Evolutionary conservation across 2,113 vertebrate genomes (phyloP).

Genomic region (Psittacara wagleri): DNA sequence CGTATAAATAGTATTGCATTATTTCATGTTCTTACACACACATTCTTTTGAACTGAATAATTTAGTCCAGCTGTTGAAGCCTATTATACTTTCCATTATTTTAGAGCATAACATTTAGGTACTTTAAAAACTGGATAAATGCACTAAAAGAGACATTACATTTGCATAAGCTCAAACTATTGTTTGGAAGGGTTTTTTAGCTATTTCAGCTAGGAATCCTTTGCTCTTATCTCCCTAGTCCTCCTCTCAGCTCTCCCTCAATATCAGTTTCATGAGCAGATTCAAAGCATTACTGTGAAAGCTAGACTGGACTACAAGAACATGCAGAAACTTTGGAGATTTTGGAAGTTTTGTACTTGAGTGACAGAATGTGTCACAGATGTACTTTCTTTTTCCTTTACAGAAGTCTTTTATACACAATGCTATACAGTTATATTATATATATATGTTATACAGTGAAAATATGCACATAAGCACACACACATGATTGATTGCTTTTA

Average conservation of each 20-base stretch:
- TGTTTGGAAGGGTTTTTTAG: neutral
- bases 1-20: neutral
- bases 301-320: neutral
- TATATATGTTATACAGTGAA: neutral
- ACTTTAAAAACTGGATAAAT: neutral
- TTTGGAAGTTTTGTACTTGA: neutral
- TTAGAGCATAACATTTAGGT: neutral
- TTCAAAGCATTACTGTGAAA: conserved; percentile 22
- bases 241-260: neutral
- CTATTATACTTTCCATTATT: neutral
- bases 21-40: neutral
- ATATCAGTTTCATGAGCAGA: neutral
- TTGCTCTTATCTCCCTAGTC: neutral
- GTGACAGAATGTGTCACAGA: neutral
- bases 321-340: neutral
- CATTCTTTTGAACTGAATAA: conserved; percentile 5
- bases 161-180: neutral
- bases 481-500: neutral
- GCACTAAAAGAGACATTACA: neutral
- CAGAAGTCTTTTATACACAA: neutral
- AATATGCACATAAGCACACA: neutral
- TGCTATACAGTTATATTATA: too few species aligned
- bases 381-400: neutral
- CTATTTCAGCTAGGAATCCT: neutral
- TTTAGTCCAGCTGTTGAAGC: neutral